Evolutionary conservation across 2,797 vertebrate genomes (phyloP).

Genomic region (Myiothlypis coronata): DNA sequence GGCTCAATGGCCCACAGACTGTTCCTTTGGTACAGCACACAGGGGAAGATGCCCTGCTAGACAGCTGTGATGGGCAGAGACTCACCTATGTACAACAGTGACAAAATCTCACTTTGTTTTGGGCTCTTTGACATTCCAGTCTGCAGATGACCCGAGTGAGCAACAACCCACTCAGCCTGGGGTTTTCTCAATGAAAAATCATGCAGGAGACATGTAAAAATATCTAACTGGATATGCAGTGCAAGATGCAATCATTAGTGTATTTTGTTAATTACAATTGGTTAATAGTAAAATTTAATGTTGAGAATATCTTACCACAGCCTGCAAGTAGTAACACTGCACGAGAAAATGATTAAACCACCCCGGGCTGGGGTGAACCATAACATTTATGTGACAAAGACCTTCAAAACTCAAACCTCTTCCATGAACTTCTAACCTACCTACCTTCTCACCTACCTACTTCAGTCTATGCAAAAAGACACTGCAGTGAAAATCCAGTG

Average conservation of each 20-base stretch:
- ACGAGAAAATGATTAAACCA: not conserved
- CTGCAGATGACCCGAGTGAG: not conserved
- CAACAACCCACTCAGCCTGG: not conserved
- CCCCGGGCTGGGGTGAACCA: not conserved
- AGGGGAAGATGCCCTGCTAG: not conserved
- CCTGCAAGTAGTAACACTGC: not conserved
- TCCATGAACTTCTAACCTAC: not conserved
- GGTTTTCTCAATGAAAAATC: not conserved
- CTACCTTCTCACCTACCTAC: not conserved
- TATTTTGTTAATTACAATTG: not conserved
- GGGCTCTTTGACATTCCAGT: not conserved
- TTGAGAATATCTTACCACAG: not conserved
- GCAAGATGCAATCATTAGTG: not conserved
- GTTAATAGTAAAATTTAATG: not conserved
- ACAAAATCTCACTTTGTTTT: not conserved
- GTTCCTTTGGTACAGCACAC: too few relatives aligned
- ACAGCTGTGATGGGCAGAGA: not conserved
- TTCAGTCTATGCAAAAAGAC: not conserved
- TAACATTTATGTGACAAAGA: not conserved
- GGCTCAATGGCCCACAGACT: fast-evolving
- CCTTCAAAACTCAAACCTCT: not conserved
- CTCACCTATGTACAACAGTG: not conserved
- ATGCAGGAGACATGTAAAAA: not conserved
- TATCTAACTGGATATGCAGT: not conserved
- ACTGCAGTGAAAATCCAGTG: not conserved